A percentile compares a stretch with the other conserved stretches of the same genome.
Evolutionary conservation across 2,888 invertebrate species (phyloP).

Genomic region (Prosapia bicincta): DNA sequence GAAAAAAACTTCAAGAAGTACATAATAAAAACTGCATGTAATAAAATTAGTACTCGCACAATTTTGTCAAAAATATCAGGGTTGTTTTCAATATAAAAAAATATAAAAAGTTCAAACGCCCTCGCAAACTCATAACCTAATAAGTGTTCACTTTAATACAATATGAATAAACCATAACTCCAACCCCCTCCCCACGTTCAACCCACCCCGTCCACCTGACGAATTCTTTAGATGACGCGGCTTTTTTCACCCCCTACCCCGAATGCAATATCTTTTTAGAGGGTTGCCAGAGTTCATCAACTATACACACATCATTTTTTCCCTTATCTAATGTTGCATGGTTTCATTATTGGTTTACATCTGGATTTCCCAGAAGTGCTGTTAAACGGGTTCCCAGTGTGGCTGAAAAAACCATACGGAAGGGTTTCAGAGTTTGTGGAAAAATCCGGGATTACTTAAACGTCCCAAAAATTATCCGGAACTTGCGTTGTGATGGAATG

Average conservation of each 20-base stretch:
- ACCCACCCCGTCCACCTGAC: neutral
- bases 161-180: neutral
- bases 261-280: constrained; percentile 3
- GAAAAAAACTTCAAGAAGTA: too few species aligned
- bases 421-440: too few species aligned
- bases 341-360: constrained; percentile 25
- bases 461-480: too few species aligned
- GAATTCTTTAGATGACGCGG: constrained; percentile 21
- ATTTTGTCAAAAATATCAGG: too few species aligned
- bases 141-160: neutral
- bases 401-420: too few species aligned
- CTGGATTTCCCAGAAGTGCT: constrained; percentile 29
- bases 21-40: too few species aligned
- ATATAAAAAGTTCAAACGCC: too few species aligned
- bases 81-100: too few species aligned
- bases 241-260: constrained; percentile 10
- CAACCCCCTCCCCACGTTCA: neutral
- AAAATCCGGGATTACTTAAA: too few species aligned
- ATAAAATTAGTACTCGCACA: too few species aligned
- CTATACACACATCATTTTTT: constrained; percentile 35
- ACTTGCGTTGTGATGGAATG: too few species aligned
- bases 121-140: neutral
- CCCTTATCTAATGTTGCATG: constrained; percentile 37
- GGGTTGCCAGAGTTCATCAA: constrained; percentile 21
- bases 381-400: too few species aligned